Percentiles rank a stretch among this genome's conserved stretches.
Evolutionary conservation across 1,140 invertebrate species (phyloP).

Genomic region (Oryzaephilus surinamensis): DNA sequence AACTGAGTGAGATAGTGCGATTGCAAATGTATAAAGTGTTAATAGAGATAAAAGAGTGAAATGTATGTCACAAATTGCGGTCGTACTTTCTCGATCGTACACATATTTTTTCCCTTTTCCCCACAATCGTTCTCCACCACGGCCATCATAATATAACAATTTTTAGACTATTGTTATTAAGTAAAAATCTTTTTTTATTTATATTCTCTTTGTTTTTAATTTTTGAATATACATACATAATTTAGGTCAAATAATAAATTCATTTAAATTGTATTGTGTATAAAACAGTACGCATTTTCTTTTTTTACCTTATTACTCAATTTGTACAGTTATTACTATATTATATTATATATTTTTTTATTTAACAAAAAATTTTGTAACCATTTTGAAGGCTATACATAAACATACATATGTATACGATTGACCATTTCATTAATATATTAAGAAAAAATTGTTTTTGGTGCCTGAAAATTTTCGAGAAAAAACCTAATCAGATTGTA

Average conservation of each 20-base stretch:
- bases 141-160: background rate
- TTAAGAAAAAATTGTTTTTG: too few relatives aligned
- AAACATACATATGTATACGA: too few relatives aligned
- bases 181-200: constrained; percentile 1
- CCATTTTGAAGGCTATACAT: too few relatives aligned
- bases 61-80: constrained; percentile 28
- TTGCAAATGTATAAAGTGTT: constrained; percentile 10
- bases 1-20: constrained; percentile 13
- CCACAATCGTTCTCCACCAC: constrained; percentile 1
- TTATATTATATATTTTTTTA: too few relatives aligned
- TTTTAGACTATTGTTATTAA: background rate
- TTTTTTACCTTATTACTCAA: too few relatives aligned
- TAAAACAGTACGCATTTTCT: too few relatives aligned
- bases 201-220: background rate
- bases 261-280: too few relatives aligned
- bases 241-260: constrained; percentile 9
- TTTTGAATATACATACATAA: constrained; percentile 3
- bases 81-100: constrained; percentile 25
- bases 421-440: too few relatives aligned
- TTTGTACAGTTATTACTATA: too few relatives aligned
- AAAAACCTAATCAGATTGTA: too few relatives aligned
- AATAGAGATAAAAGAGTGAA: constrained; percentile 24
- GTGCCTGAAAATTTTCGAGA: too few relatives aligned
- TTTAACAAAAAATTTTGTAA: constrained; percentile 7
- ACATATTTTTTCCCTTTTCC: constrained; percentile 10